Base-by-base conservation (phyloP, 2,797 vertebrate genomes). In the Sebastes diploproa region DNA sequence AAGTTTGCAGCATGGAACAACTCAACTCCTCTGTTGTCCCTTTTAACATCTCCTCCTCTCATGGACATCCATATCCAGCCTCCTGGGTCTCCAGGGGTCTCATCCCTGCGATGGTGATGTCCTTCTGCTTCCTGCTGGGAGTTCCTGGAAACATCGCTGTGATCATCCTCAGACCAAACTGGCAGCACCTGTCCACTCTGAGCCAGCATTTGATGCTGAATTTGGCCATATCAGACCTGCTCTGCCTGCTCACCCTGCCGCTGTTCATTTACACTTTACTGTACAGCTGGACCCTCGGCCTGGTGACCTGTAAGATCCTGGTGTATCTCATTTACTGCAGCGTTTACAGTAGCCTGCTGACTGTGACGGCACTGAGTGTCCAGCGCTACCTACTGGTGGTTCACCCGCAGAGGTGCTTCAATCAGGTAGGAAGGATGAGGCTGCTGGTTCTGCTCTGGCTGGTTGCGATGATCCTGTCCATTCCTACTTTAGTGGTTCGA, bases 371-470 rank as follows among this genome's bases (percentile, higher is more conserved):
- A 1, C 64, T 94, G 58, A 91, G 93, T 7, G 11, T 95, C n/a
- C 92, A 94, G 75, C 86, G 88, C 23, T 29, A 86, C 72, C 6
- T 94, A 2, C 81, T 80, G 63, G 91, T 94, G 4, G 69, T 94
- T 0, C 8, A 89, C 11, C 52, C 20, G 18, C 78, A 75, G 42
- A 80, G 7, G 1, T 13, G 8, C 7, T 68, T 72, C 6, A 3
- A n/a, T 27, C 25, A 68, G 12, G 5, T 3, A 5, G 60, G 52
- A 58, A 14, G 2, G 18, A 75, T 1, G 54, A 50, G 27, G 61
- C 30, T 87, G 34, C 68, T 90, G 32, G 2, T 29, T 72, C 50
- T 84, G 0, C 36, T 90, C 30, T 89, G 86, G 84, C 27, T 90
- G 30, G 34, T 62, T n/a, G 56, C 36, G 0, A 27, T 78, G 38